Conservation (phyloP, 2,888 invertebrate species). For the Xestoiulus laeticollis region DNA sequence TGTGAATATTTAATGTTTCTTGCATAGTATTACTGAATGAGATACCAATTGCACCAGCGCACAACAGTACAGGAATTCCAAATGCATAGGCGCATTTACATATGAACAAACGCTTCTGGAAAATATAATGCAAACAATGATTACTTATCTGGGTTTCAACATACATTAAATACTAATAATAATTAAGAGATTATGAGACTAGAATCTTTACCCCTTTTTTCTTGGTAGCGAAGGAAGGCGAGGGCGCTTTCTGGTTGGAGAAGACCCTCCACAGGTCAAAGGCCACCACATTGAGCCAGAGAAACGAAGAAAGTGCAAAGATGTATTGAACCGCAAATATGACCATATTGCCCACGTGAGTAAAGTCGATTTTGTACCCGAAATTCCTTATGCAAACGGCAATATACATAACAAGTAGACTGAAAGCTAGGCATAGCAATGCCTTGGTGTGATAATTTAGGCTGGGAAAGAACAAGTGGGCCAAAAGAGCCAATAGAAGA, state of each 20-base stretch:
- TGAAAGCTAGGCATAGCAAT: constrained; percentile 39
- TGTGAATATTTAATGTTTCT: not conserved
- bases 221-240: not conserved
- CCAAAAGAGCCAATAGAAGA: constrained; percentile 42
- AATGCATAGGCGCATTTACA: constrained; percentile 42
- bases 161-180: not conserved
- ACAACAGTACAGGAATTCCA: constrained; percentile 47
- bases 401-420: constrained; percentile 41
- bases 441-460: constrained; percentile 51
- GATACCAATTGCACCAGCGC: not conserved
- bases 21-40: not conserved
- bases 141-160: not conserved
- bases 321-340: constrained; percentile 77
- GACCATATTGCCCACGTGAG: not conserved
- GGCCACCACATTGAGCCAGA: constrained; percentile 94
- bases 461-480: constrained; percentile 30
- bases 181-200: too few relatives aligned
- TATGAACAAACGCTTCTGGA: constrained; percentile 41
- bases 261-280: constrained; percentile 82
- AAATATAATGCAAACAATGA: not conserved
- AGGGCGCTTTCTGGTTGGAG: not conserved
- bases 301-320: constrained; percentile 88
- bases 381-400: constrained; percentile 14
- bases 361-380: not conserved
- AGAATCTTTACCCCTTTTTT: not conserved